phyloP scores from a whole-genome alignment of 2,797 vertebrate species.

The Cyclopterus lumpus region DNA sequence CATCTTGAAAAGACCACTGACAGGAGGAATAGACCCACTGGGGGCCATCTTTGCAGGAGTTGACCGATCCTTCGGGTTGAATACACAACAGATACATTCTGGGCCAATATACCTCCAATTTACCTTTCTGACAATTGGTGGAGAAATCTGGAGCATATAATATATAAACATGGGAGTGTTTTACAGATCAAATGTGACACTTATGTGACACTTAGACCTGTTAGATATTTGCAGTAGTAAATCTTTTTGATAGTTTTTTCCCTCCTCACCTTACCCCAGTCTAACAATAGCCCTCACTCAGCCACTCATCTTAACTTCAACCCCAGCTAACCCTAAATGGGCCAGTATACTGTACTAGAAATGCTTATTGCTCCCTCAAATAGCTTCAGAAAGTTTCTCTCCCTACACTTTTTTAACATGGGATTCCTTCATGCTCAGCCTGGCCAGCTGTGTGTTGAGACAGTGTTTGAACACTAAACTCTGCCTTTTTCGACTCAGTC shows the following conservation, averaged over 20 bases:
- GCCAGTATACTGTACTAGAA: not conserved
- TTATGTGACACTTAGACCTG: not conserved
- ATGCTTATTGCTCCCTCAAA: too few species aligned
- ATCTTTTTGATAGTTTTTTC: too few species aligned
- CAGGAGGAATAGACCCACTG: not conserved
- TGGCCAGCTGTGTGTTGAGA: not conserved
- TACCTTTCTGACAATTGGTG: not conserved
- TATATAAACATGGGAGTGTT: not conserved
- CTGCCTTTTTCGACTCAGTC: not conserved
- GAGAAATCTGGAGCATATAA: not conserved
- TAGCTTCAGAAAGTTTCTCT: not conserved
- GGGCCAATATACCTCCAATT: not conserved
- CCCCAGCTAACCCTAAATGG: not conserved
- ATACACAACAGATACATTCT: not conserved
- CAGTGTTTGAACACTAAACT: not conserved
- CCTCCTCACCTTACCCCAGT: too few species aligned
- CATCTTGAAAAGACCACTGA: not conserved
- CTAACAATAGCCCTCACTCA: too few species aligned
- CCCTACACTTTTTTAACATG: not conserved
- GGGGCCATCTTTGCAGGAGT: not conserved
- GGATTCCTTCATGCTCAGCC: not conserved
- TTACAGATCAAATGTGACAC: not conserved
- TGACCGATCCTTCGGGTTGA: not conserved
- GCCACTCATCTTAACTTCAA: too few species aligned
- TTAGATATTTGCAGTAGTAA: not conserved